These are phyloP conservation scores for Acrobeloides nanus DNA, from an alignment of 2,888 invertebrate species.

Conservation along the genomic window DNA sequence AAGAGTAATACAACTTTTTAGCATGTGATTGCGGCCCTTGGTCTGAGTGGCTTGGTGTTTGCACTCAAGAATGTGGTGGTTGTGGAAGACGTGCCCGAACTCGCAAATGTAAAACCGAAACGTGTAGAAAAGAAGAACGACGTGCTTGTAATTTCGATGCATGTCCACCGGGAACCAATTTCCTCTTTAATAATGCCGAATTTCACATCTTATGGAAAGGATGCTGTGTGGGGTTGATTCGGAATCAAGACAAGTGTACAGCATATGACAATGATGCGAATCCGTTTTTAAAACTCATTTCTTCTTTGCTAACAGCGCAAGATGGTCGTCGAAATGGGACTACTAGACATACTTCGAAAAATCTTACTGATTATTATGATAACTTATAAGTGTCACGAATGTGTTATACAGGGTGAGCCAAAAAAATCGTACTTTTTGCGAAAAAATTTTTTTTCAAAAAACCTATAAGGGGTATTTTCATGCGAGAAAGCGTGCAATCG, in stretches of 20 bases:
- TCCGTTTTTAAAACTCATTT: constrained; percentile 30
- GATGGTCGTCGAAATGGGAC: too few species aligned
- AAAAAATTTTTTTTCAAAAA: too few species aligned
- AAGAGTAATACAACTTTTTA: too few species aligned
- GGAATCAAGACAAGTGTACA: constrained; percentile 31
- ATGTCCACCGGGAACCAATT: constrained; percentile 48
- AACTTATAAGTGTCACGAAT: too few species aligned
- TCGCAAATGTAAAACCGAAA: constrained; percentile 30
- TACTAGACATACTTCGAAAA: too few species aligned
- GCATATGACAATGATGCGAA: constrained; percentile 37
- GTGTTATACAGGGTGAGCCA: too few species aligned
- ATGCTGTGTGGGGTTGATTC: constrained; percentile 50
- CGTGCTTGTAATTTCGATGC: constrained; percentile 46
- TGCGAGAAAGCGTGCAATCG: too few species aligned
- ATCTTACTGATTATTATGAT: too few species aligned
- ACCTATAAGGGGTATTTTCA: too few species aligned
- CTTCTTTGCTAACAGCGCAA: constrained; percentile 19
- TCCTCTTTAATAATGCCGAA: constrained; percentile 48
- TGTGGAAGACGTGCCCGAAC: constrained; percentile 41
- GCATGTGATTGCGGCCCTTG: constrained; percentile 46
- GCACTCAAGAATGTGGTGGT: constrained; percentile 51
- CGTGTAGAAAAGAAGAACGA: constrained; percentile 37
- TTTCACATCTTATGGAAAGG: constrained; percentile 50
- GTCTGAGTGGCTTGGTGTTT: constrained; percentile 43
- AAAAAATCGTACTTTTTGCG: too few species aligned